Percentiles rank a stretch among this genome's conserved stretches.
Evolutionary conservation across 2,113 vertebrate genomes (phyloP).

Genomic region (Neotoma lepida): DNA sequence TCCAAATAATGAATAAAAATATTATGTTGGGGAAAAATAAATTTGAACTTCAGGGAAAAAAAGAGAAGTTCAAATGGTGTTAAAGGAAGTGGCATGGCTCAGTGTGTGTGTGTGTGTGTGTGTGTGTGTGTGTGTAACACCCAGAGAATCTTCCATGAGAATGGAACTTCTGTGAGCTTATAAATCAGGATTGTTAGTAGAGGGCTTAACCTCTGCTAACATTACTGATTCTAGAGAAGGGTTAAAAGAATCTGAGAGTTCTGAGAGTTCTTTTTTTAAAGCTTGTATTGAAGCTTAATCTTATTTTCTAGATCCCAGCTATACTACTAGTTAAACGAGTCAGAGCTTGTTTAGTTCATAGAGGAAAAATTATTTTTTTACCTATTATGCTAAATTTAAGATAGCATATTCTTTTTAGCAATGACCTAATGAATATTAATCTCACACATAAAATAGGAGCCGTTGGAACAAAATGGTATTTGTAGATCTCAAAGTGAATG

Average conservation of each 20-base stretch:
- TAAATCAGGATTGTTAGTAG: background rate
- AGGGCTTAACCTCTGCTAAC: background rate
- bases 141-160: background rate
- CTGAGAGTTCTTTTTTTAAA: slow-evolving; percentile 37
- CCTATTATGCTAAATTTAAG: slow-evolving; percentile 52
- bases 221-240: background rate
- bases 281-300: background rate
- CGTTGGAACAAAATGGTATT: slow-evolving; percentile 38
- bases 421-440: slow-evolving; percentile 47
- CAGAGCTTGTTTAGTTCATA: slow-evolving; percentile 36
- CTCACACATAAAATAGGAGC: slow-evolving; percentile 8
- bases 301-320: slow-evolving; percentile 5
- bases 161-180: background rate
- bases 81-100: background rate
- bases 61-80: background rate
- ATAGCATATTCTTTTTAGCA: slow-evolving; percentile 33
- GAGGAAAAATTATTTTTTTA: slow-evolving; percentile 51
- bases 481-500: slow-evolving; percentile 65
- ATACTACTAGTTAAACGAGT: background rate
- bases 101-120: too few species aligned
- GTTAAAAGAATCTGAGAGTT: background rate
- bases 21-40: background rate
- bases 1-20: background rate
- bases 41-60: background rate
- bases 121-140: too few species aligned